Base-by-base conservation (phyloP, 2,888 invertebrate genomes). In the Drosophila kuntzei region DNA sequence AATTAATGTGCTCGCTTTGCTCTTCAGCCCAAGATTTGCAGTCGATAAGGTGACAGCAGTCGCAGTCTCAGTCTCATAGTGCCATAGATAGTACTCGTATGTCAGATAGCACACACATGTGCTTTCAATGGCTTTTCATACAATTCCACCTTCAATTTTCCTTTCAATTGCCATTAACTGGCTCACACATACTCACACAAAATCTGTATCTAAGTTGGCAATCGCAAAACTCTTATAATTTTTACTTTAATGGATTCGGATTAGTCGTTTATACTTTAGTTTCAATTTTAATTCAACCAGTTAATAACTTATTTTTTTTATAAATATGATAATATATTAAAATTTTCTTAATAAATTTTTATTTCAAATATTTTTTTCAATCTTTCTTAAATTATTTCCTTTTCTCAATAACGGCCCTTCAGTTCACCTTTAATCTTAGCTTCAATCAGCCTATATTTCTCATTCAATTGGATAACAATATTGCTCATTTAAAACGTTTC, bases 1-100 rank as follows among this genome's bases (percentile, higher is more conserved):
- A 88, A 88, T 83, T 83, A 87, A 88, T 83, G 71, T 53, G 57
- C 60, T 37, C 36, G 6, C 25, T 57, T 12, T 66, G 18, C 47
- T 16, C 50, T 44, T 27, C 44, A 47, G 37, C 5, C 39, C 47
- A 27, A 78, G 78, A 70, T 79, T 74, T 47, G 51, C 75, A 36
- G 12, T 18, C 29, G 76, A 76, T 73, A 76, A 68, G 63, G 39
- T 61, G 68, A 59, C 74, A 61, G 39, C 25, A 22, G 37, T n/a
- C 29, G 1, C 41, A 1, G 14, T 39, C 20, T 20, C 41, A 1
- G 14, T 39, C 20, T 20, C 50, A 39, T 20, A 18, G 36, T 32
- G 39, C 22, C 32, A 16, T 18, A 32, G 20, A 41, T 41, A 37
- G 37, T n/a, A n/a, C 25, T 25, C 2, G 12, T 41, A n/a, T n/a